Evolutionary conservation across 2,797 vertebrate genomes (phyloP).

Genomic region (Falco naumanni): DNA sequence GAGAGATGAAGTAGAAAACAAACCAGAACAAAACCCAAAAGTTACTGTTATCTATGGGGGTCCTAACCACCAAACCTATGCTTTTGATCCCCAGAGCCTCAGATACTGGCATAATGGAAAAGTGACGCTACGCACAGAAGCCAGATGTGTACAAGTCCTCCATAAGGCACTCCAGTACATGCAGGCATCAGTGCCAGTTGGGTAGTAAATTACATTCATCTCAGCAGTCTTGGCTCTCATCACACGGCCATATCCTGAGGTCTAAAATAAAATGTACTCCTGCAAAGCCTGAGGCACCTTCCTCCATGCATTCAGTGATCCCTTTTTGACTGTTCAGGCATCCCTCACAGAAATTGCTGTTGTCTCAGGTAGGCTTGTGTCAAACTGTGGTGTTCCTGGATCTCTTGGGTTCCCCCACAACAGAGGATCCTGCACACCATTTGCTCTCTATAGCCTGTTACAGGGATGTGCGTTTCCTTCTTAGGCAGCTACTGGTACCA

Average conservation of each 20-base stretch:
- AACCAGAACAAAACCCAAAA: neutral
- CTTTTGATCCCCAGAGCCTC: neutral
- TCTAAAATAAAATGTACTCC: neutral
- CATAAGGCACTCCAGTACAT: neutral
- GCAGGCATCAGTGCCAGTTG: neutral
- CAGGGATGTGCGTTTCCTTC: neutral
- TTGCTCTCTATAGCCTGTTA: neutral
- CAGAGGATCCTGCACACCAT: neutral
- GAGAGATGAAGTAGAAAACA: neutral
- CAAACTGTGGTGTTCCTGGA: neutral
- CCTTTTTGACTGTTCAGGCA: neutral
- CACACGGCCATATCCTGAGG: neutral
- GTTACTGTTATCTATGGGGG: neutral
- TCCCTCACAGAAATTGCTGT: neutral
- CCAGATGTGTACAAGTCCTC: neutral
- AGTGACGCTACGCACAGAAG: neutral
- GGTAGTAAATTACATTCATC: neutral
- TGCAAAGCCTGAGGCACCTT: neutral
- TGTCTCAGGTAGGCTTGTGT: neutral
- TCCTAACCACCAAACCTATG: neutral
- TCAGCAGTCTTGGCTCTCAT: neutral
- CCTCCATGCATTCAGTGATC: rapidly evolving
- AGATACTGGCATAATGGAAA: neutral
- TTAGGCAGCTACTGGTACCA: neutral
- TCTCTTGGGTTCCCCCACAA: neutral